Base-by-base conservation (phyloP, 2,888 invertebrate genomes). In the Xylota sylvarum region DNA sequence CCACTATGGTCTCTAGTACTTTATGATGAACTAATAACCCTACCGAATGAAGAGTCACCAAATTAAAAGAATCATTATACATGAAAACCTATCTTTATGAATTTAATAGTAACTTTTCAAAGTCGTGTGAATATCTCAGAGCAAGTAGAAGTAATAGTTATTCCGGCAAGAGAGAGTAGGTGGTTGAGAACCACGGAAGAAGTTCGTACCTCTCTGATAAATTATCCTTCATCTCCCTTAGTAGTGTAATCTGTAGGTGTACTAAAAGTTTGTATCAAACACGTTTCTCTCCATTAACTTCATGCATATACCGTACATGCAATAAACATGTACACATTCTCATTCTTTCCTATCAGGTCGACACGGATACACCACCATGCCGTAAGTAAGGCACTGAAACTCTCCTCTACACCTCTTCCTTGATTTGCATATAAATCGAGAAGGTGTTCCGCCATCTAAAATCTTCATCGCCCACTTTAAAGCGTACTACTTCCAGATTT, bases 351-450 rank as follows among this genome's bases (percentile, higher is more conserved):
- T 48, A 10, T 19, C 48, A 10, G 48, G 19, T 32, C 35, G 27
- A 60, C 50, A 60, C 5, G 17, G n/a, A 32, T 12, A 73, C 12
- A 32, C 12, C 37, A 50, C 60, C 5, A 73, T 37, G 37, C 32
- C 30, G 23, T 48, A 43, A 23, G 23, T 23, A 23, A 23, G 23
- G 23, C 23, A 23, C 23, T 48, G 10, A n/a, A 43, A 14, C 6
- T 30, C 5, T 14, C 35, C 4, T 10, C 12, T 32, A 17, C 9
- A 35, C 50, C 17, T 40, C 19, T n/a, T 9, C 12, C 14, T 1
- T 2, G 7, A 79, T 83, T 79, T 67, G 79, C 79, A 79, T 79
- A 79, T 62, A 79, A 79, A 79, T 79, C 67, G 50, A 58, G 10
- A 60, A 37, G 55, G 64, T 55, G 65, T 56, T 7, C 9, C 48